Evolutionary conservation across 1,140 invertebrate species (phyloP), one percentile per base, ranked within the genome.

Genomic region (Hylaeus volcanicus): DNA sequence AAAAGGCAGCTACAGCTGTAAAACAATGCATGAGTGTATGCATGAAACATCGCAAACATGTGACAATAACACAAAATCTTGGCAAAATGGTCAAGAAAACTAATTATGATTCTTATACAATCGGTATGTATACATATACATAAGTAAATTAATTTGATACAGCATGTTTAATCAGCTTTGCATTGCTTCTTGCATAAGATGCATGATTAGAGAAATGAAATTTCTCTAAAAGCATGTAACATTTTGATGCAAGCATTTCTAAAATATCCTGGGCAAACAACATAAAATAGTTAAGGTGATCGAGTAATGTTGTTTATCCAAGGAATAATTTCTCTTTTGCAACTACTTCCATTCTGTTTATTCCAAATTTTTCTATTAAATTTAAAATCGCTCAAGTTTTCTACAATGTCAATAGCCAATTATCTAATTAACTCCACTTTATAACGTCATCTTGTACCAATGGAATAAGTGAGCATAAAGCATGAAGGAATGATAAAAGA

Each of bases 21-120:
- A 97, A 97, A 91, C 93, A 95, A 55, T 96, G 96, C 60, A 94
- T 98, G 55, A 93, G 94, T n/a, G 95, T 98, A 0, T 98, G 98
- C 88, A 95, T 96, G 78, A 93, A 94, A 66, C 95, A 95, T 84
- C 94, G 97, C 45, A 95, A 95, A 82, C 96, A 96, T 88, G 95
- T 93, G 58, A 96, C 96, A 0, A 92, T 98, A 65, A 95, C 96
- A 1, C 96, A 98, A 86, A 96, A 96, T 6, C 93, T 98, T 51
- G 97, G 96, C 15, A 96, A 97, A 90, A 97, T 98, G 85, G 96
- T 98, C 3, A 96, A 95, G 89, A 96, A 93, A 89, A 94, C 95
- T 14, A 97, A 98, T 91, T 98, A 97, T 83, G 95, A 96, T 89
- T 89, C 93, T 58, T 97, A 97, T 83, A 96, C 97, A 37, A 94